These are phyloP conservation scores for Lutraria lutraria DNA, from an alignment of 2,888 invertebrate genomes.

Conservation along the genomic window DNA sequence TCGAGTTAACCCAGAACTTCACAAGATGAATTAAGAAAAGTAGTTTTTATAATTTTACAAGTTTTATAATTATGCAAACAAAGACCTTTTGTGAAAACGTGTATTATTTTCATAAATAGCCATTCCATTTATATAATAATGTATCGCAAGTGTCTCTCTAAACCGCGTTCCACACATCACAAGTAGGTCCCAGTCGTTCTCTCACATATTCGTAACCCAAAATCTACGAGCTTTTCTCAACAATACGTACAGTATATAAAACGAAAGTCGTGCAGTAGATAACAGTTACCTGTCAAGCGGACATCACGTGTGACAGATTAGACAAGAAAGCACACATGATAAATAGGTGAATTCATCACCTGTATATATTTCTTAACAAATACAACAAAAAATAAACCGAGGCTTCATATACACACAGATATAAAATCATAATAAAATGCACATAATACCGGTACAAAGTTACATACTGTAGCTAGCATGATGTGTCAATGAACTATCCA, in stretches of 20 bases:
- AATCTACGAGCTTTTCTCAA: neutral
- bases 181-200: neutral
- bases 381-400: neutral
- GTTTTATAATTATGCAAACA: too few relatives aligned
- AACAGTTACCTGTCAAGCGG: neutral
- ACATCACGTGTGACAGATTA: neutral
- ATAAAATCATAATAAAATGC: slow-evolving; percentile 5
- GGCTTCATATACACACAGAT: slow-evolving; percentile 1
- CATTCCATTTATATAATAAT: too few relatives aligned
- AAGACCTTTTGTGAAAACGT: too few relatives aligned
- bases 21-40: too few relatives aligned
- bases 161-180: too few relatives aligned
- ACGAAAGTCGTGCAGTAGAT: slow-evolving; percentile 6
- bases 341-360: neutral
- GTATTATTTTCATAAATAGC: too few relatives aligned
- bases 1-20: too few relatives aligned
- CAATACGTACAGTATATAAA: neutral
- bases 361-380: slow-evolving; percentile 10
- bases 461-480: neutral
- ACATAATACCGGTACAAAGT: neutral
- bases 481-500: neutral
- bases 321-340: neutral
- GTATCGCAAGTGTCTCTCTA: too few relatives aligned
- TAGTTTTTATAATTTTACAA: too few relatives aligned
- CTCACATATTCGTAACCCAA: neutral